Conservation (phyloP, 2,888 invertebrate genomes). For the Pimpla rufipes region DNA sequence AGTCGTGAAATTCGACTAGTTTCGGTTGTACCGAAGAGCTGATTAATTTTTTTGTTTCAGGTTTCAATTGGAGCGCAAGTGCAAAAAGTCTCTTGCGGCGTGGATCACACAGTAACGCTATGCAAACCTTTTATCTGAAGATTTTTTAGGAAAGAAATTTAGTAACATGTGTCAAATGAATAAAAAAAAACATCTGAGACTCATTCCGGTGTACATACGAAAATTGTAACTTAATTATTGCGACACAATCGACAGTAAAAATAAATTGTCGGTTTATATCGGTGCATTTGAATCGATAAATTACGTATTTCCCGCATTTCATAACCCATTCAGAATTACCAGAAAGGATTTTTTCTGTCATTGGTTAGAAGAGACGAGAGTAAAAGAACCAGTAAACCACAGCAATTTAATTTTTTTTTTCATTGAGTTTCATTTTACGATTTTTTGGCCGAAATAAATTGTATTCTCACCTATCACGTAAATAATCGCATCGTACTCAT, state of each 20-base stretch:
- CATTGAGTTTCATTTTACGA: too few relatives aligned
- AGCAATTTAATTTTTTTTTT: too few relatives aligned
- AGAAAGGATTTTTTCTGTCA: too few relatives aligned
- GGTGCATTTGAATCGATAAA: neutral
- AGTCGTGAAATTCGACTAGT: neutral
- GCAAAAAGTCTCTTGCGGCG: conserved; percentile 91
- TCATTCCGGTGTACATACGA: conserved; percentile 28
- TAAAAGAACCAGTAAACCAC: too few relatives aligned
- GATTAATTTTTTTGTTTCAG: conserved; percentile 78
- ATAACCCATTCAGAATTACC: too few relatives aligned
- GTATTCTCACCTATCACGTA: too few relatives aligned
- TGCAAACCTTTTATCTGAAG: conserved; percentile 90
- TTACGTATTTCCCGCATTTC: neutral
- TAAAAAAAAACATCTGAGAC: neutral
- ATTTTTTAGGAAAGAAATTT: neutral
- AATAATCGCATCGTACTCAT: too few relatives aligned
- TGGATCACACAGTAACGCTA: conserved; percentile 93
- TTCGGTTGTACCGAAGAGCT: neutral
- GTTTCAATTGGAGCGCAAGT: conserved; percentile 92
- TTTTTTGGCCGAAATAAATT: too few relatives aligned
- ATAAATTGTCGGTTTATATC: neutral
- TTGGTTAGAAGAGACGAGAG: too few relatives aligned
- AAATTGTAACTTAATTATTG: conserved; percentile 25
- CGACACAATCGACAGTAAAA: conserved; percentile 20
- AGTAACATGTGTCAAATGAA: conserved; percentile 9